Conservation (phyloP, 2,113 vertebrate species). For the Seriola quinqueradiata region DNA sequence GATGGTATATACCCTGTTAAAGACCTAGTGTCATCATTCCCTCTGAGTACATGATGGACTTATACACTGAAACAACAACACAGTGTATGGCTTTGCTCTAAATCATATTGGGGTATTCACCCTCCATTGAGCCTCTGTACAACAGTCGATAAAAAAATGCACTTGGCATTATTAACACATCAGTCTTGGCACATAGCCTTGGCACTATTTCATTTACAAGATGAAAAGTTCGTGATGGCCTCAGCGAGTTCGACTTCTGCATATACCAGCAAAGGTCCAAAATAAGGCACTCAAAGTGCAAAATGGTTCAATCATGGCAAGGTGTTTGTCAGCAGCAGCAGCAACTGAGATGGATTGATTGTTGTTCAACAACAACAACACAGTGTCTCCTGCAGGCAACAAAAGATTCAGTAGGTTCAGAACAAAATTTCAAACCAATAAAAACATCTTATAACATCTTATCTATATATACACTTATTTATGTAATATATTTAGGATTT, state of each 20-base stretch:
- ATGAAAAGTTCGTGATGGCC: constrained; percentile 20
- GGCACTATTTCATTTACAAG: constrained; percentile 53
- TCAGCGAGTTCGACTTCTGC: constrained; percentile 18
- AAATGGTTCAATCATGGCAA: constrained; percentile 30
- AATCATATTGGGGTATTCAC: constrained; percentile 6
- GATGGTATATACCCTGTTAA: constrained; percentile 13
- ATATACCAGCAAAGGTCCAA: constrained; percentile 47
- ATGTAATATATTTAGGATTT: neutral
- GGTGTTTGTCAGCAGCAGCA: constrained; percentile 31
- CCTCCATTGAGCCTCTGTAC: constrained; percentile 37
- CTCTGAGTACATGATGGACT: constrained; percentile 29
- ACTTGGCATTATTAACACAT: constrained; percentile 51
- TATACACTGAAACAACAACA: constrained; percentile 43
- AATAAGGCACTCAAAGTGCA: constrained; percentile 62
- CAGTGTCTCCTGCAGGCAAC: constrained; percentile 45
- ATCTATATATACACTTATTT: too few species aligned
- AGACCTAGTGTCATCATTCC: constrained; percentile 46
- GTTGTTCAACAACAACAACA: constrained; percentile 3
- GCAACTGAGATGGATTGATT: constrained; percentile 23
- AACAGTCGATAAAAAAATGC: constrained; percentile 43
- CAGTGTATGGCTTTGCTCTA: constrained; percentile 48
- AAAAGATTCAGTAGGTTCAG: constrained; percentile 11
- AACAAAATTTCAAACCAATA: neutral
- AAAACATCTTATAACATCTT: neutral
- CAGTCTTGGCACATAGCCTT: constrained; percentile 36